phyloP scores from a whole-genome alignment of 2,113 vertebrate species.

The Scatophagus argus region DNA sequence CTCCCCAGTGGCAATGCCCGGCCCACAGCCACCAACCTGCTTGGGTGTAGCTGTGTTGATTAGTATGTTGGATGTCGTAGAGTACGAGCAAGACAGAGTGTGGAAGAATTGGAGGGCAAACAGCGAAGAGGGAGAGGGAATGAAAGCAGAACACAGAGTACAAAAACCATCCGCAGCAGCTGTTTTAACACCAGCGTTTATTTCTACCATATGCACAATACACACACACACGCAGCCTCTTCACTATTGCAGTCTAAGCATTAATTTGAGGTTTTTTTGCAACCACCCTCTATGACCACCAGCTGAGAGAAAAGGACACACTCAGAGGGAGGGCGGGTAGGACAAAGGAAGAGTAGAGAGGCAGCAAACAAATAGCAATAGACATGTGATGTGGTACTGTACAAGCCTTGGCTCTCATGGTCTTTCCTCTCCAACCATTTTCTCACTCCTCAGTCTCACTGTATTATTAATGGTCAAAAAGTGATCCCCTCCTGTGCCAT shows the following conservation, averaged over 20 bases:
- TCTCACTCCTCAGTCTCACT: slow-evolving; percentile 15
- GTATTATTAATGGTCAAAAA: slow-evolving; percentile 76
- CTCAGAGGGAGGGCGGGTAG: slow-evolving; percentile 47
- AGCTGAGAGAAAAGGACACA: slow-evolving; percentile 67
- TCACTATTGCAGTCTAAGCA: slow-evolving; percentile 34
- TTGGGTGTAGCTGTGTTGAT: slow-evolving; percentile 63
- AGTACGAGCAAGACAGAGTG: slow-evolving; percentile 37
- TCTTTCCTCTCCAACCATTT: slow-evolving; percentile 1
- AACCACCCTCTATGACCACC: slow-evolving; percentile 60
- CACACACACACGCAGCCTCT: slow-evolving; percentile 31
- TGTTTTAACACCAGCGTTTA: slow-evolving; percentile 54
- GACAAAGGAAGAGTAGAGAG: slow-evolving; percentile 55
- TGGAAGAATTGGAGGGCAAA: slow-evolving; percentile 33
- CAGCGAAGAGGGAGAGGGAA: slow-evolving; percentile 39
- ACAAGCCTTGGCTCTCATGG: slow-evolving; percentile 26
- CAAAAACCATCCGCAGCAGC: slow-evolving; percentile 56
- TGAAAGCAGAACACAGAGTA: slow-evolving; percentile 22
- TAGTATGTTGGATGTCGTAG: slow-evolving; percentile 59
- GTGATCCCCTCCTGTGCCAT: slow-evolving; percentile 57
- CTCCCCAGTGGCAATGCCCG: slow-evolving; percentile 77
- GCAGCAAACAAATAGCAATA: slow-evolving; percentile 62
- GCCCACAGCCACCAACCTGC: slow-evolving; percentile 68
- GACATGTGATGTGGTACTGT: slow-evolving; percentile 47
- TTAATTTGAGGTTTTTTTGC: slow-evolving; percentile 68
- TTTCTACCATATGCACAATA: slow-evolving; percentile 43